Percentiles rank a stretch among this genome's conserved stretches.
Evolutionary conservation across 2,888 invertebrate species (phyloP).

Genomic region (Adineta ricciae): DNA sequence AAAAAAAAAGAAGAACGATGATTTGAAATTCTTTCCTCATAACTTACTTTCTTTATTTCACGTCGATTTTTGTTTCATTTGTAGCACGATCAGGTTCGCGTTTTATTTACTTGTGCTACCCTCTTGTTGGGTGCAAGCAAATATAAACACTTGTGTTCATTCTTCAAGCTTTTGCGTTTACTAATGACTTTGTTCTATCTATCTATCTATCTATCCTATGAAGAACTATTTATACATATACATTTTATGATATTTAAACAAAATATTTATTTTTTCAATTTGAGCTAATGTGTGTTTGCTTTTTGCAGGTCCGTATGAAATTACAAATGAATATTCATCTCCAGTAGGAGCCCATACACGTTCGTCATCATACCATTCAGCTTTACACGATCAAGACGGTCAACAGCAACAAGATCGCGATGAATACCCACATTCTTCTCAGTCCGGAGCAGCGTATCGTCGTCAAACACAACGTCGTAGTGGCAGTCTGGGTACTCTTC

Average conservation of each 20-base stretch:
- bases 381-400: background rate
- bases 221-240: background rate
- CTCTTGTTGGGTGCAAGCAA: background rate
- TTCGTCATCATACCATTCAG: background rate
- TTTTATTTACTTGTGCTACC: background rate
- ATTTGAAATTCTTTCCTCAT: background rate
- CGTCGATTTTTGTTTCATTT: background rate
- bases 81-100: background rate
- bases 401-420: slow-evolving; percentile 11
- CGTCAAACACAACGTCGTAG: background rate
- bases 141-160: background rate
- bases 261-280: background rate
- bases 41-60: background rate
- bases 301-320: background rate
- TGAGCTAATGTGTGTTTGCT: background rate
- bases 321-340: background rate
- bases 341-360: background rate
- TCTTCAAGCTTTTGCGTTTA: background rate
- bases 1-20: too few species aligned
- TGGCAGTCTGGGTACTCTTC: background rate
- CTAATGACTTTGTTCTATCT: background rate
- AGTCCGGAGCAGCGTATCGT: background rate
- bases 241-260: background rate
- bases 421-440: background rate
- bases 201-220: background rate